Evolutionary conservation across 2,888 invertebrate genomes (phyloP), one percentile per base, ranked within the genome.

Genomic region (Craniophora ligustri): DNA sequence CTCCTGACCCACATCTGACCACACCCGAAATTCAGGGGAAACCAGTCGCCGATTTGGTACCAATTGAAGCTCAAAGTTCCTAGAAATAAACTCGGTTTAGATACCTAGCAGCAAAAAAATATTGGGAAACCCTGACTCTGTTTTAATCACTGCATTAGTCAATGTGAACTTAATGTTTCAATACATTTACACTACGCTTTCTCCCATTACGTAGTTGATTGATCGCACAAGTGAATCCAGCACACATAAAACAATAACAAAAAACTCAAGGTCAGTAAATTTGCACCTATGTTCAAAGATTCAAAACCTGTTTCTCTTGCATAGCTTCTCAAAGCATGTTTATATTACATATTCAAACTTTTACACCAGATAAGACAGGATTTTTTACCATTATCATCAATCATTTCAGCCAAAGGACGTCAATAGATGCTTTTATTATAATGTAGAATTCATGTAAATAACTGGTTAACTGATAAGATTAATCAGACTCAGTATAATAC

Each of bases 31-130:
- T 67, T 91, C 85, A 0, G 95, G 94, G 4, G 95, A 89, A 48
- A 95, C 77, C 50, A 96, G 91, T 28, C 94, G 93, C 5, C 94
- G 87, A 79, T 96, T 97, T 65, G 94, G 95, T 68, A 93, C 91
- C 68, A 97, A 80, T 72, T 94, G 94, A 39, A 96, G 89, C 55
- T 95, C 88, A 65, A 96, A 94, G 57, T 94, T 94, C 72, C 95
- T 95, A 80, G 30, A 87, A 78, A 42, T 39, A 56, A 55, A 51
- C 53, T 11, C 53, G 50, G 38, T 11, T 47, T 36, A 46, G 16
- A 28, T 28, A 45, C n/a, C n/a, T n/a, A n/a, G n/a, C n/a, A n/a
- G n/a, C 35, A 32, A 15, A 49, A 16, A 42, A 13, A 38, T 11
- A 14, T 15, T 41, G 21, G 19, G 30, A 53, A 34, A n/a, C 14